These are phyloP conservation scores for Pavo muticus DNA, from an alignment of 2,113 vertebrate species.

Conservation along the genomic window DNA sequence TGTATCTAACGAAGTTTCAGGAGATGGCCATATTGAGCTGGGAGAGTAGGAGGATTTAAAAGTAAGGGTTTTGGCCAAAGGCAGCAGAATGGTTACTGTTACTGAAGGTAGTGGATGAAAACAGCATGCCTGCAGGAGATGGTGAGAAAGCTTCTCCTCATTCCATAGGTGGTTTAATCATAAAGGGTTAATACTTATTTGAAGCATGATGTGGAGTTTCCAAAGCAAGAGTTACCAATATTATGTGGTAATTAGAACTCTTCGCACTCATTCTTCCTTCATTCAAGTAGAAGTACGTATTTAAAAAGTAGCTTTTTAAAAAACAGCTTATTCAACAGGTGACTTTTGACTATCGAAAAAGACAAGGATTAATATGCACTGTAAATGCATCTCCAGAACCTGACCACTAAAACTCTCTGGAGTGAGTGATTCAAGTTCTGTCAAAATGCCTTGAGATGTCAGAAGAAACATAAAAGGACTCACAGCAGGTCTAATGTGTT, in stretches of 20 bases:
- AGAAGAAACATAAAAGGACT: not conserved
- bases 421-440: not conserved
- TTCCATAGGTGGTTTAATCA: not conserved
- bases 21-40: rapidly evolving
- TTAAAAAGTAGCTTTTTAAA: not conserved
- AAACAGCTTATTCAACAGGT: not conserved
- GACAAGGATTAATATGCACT: not conserved
- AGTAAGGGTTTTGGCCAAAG: not conserved
- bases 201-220: not conserved
- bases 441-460: not conserved
- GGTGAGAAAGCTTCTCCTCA: not conserved
- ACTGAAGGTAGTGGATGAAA: not conserved
- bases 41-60: not conserved
- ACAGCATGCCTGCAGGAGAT: not conserved
- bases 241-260: not conserved
- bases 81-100: not conserved
- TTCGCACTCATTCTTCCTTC: not conserved
- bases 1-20: not conserved
- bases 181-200: not conserved
- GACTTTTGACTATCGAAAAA: not conserved
- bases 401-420: not conserved
- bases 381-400: not conserved
- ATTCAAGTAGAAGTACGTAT: not conserved
- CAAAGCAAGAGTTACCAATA: not conserved
- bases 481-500: not conserved